Evolutionary conservation across 2,888 invertebrate genomes (phyloP).

Genomic region (Coleophora flavipennella): DNA sequence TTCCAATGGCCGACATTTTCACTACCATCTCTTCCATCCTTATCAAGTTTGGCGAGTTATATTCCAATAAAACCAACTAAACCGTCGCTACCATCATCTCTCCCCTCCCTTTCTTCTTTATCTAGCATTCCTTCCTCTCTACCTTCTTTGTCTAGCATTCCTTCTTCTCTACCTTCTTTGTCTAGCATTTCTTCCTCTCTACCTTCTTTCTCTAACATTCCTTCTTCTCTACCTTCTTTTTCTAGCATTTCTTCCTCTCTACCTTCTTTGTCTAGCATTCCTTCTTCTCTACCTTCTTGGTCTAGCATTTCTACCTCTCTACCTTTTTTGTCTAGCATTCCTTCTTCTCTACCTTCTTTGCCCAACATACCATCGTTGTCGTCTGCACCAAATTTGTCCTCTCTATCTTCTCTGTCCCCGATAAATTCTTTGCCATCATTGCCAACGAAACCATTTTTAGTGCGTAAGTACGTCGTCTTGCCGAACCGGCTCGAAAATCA

Average conservation of each 20-base stretch:
- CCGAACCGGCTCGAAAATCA: too few species aligned
- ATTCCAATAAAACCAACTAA: background rate
- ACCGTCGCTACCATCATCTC: background rate
- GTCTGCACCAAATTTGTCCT: background rate
- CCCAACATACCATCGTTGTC: background rate
- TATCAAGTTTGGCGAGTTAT: background rate
- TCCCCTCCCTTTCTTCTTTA: background rate
- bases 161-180: background rate
- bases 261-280: background rate
- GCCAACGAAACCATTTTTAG: too few species aligned
- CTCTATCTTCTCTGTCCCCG: background rate
- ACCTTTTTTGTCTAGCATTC: background rate
- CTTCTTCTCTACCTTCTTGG: background rate
- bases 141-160: background rate
- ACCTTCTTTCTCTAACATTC: background rate
- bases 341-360: background rate
- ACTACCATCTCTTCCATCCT: background rate
- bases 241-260: background rate
- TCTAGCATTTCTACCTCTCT: background rate
- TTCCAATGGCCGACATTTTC: too few species aligned
- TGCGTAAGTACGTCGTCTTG: too few species aligned
- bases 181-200: background rate
- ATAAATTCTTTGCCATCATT: too few species aligned
- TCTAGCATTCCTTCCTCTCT: background rate
- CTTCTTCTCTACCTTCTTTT: background rate